phyloP scores from a whole-genome alignment of 2,888 invertebrate genomes.

The Chrysomela aeneicollis region DNA sequence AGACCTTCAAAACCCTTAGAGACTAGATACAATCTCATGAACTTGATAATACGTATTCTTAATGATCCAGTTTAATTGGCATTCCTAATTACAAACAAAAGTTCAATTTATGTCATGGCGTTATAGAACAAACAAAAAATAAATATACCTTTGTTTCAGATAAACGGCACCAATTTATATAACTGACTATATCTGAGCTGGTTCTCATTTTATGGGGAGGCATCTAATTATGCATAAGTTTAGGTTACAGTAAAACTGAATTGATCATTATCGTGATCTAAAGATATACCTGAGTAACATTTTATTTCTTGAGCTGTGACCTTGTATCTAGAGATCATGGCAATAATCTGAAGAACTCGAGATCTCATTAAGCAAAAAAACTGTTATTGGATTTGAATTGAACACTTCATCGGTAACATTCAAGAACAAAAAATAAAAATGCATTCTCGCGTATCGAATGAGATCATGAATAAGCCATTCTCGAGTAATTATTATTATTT shows the following conservation, averaged over 20 bases:
- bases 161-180: background rate
- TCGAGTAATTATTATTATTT: constrained; percentile 19
- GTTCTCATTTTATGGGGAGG: too few species aligned
- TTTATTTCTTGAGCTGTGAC: background rate
- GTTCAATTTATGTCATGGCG: background rate
- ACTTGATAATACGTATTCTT: background rate
- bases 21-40: background rate
- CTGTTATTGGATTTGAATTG: background rate
- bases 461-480: constrained; percentile 25
- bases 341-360: too few species aligned
- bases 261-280: too few species aligned
- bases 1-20: background rate
- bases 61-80: background rate
- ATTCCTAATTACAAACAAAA: background rate
- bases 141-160: background rate
- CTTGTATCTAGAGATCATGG: background rate
- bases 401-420: constrained; percentile 6
- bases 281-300: too few species aligned
- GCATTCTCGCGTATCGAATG: constrained; percentile 23
- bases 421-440: constrained; percentile 26
- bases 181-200: too few species aligned
- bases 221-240: too few species aligned
- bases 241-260: too few species aligned
- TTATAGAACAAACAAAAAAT: too few species aligned
- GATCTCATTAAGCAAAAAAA: background rate